Evolutionary conservation across 2,797 vertebrate species (phyloP).

Genomic region (Chelmon rostratus): DNA sequence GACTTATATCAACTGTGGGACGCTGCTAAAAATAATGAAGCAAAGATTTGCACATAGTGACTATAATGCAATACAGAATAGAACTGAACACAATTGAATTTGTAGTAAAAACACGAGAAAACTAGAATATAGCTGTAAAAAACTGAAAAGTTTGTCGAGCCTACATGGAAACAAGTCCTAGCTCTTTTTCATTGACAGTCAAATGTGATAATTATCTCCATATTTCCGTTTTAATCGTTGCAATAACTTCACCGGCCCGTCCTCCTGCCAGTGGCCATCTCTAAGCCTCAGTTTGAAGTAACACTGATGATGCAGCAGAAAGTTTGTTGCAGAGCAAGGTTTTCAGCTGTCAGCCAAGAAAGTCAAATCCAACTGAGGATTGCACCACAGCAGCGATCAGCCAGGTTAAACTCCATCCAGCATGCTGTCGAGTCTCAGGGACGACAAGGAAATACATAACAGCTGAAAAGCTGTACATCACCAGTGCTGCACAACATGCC

Average conservation of each 20-base stretch:
- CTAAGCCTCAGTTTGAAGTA: constrained; percentile 12
- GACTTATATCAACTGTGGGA: neutral
- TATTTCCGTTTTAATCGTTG: neutral
- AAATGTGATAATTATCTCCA: constrained; percentile 1
- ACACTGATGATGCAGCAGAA: constrained; percentile 45
- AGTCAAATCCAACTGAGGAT: neutral
- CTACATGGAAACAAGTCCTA: neutral
- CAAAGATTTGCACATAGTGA: neutral
- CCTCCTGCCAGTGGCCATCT: constrained; percentile 24
- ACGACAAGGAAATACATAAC: neutral
- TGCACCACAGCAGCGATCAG: constrained; percentile 25
- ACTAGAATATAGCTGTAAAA: neutral
- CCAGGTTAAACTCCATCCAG: constrained; percentile 13
- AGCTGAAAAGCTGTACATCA: neutral
- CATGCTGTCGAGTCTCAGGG: neutral
- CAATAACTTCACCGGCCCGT: neutral
- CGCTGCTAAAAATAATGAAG: neutral
- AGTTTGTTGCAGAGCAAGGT: constrained; percentile 24
- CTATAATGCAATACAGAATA: neutral
- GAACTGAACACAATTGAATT: neutral
- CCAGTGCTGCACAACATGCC: neutral
- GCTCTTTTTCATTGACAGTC: neutral
- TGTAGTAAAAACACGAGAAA: neutral
- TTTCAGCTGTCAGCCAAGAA: constrained; percentile 23
- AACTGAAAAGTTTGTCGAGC: neutral